Evolutionary conservation across 2,888 invertebrate genomes (phyloP).

Genomic region (Lithophane socia): DNA sequence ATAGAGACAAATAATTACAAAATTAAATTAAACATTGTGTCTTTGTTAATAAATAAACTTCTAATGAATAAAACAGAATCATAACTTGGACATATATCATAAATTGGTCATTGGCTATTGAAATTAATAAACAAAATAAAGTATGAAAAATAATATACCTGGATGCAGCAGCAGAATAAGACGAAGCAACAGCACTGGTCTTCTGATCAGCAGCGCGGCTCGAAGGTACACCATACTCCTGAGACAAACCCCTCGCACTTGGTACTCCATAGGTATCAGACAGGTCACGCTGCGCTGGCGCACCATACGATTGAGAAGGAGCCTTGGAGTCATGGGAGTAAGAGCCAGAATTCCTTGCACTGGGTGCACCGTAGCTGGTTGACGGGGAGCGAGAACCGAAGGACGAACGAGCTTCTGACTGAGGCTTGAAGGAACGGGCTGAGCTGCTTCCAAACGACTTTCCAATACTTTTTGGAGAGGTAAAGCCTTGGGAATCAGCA

Average conservation of each 20-base stretch:
- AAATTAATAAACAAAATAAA: neutral
- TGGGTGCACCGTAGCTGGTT: slow-evolving; percentile 50
- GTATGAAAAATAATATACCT: slow-evolving; percentile 66
- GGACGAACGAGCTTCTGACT: slow-evolving; percentile 58
- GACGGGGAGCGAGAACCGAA: slow-evolving; percentile 67
- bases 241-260: slow-evolving; percentile 75
- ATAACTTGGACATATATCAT: too few relatives aligned
- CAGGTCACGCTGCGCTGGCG: slow-evolving; percentile 74
- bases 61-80: neutral
- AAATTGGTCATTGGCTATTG: too few relatives aligned
- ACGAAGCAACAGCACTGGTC: slow-evolving; percentile 76
- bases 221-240: slow-evolving; percentile 88
- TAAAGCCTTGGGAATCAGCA: slow-evolving; percentile 72
- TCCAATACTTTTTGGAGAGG: slow-evolving; percentile 72
- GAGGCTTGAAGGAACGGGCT: slow-evolving; percentile 46
- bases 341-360: slow-evolving; percentile 55
- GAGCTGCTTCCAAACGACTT: slow-evolving; percentile 69
- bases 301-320: slow-evolving; percentile 66
- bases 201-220: slow-evolving; percentile 76
- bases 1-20: neutral
- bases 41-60: neutral
- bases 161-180: slow-evolving; percentile 76
- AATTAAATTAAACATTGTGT: neutral
- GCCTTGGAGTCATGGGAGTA: slow-evolving; percentile 47
- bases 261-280: slow-evolving; percentile 84